These are phyloP conservation scores for Iphiclides podalirius DNA, from an alignment of 2,888 invertebrate species.

Conservation along the genomic window DNA sequence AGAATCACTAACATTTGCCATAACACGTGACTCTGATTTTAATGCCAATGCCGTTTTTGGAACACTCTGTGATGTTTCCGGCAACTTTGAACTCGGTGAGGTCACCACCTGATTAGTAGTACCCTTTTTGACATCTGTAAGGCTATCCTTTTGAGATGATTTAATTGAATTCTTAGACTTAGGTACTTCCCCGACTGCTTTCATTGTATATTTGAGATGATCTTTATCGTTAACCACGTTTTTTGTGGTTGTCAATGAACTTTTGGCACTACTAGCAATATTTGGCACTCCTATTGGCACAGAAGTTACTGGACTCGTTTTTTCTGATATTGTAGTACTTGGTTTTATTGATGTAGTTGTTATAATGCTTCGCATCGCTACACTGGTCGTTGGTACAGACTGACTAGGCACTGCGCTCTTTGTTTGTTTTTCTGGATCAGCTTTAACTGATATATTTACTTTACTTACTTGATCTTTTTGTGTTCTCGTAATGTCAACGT, in stretches of 20 bases:
- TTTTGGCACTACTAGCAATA: conserved; percentile 18
- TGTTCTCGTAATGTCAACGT: background rate
- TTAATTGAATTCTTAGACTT: conserved; percentile 1
- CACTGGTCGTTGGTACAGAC: background rate
- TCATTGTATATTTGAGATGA: conserved; percentile 16
- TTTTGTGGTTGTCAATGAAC: background rate
- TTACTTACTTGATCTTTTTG: background rate
- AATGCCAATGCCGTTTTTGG: conserved; percentile 2
- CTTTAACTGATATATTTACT: conserved; percentile 1
- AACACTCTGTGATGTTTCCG: background rate
- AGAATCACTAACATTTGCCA: background rate
- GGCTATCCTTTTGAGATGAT: conserved; percentile 26
- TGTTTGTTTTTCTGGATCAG: background rate
- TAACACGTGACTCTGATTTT: background rate
- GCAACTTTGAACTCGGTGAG: conserved; percentile 9
- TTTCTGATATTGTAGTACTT: background rate
- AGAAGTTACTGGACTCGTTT: background rate
- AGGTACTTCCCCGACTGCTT: conserved; percentile 9
- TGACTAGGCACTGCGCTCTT: background rate
- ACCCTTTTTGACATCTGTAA: conserved; percentile 20
- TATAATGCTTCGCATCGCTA: background rate
- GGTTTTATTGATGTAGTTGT: conserved; percentile 6
- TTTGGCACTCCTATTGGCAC: conserved; percentile 6
- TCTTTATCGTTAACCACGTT: conserved; percentile 7
- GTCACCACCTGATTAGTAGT: conserved; percentile 17